Evolutionary conservation across 2,888 invertebrate genomes (phyloP).

Genomic region (Drosophila cognata): DNA sequence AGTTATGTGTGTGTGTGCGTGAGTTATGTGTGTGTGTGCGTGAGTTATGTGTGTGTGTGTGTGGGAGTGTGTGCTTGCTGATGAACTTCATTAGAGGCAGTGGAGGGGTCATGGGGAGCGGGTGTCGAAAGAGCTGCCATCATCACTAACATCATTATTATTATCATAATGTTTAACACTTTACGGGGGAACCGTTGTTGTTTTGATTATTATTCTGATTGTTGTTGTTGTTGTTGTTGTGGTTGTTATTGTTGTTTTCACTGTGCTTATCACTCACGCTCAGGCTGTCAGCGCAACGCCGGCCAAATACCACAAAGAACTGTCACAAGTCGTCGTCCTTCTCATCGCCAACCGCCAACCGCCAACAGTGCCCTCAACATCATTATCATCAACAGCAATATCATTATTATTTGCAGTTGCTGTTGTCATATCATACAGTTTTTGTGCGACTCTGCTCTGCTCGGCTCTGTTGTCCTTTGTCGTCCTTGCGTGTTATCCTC

Average conservation of each 20-base stretch:
- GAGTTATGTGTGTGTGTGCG: constrained; percentile 7
- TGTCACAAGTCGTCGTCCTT: constrained; percentile 68
- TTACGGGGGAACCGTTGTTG: constrained; percentile 45
- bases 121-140: constrained; percentile 15
- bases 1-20: background rate
- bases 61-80: constrained; percentile 3
- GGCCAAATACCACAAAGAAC: constrained; percentile 72
- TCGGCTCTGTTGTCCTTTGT: constrained; percentile 66
- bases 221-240: background rate
- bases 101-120: constrained; percentile 18
- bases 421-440: constrained; percentile 63
- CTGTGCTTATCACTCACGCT: constrained; percentile 5
- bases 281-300: constrained; percentile 27
- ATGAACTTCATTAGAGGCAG: constrained; percentile 17
- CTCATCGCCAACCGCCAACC: constrained; percentile 13
- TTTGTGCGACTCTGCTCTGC: constrained; percentile 9
- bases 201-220: background rate
- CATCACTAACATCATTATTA: constrained; percentile 37
- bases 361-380: constrained; percentile 25
- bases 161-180: constrained; percentile 60
- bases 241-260: constrained; percentile 7
- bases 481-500: constrained; percentile 59
- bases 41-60: background rate
- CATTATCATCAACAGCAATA: constrained; percentile 36
- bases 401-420: constrained; percentile 23